phyloP scores from a whole-genome alignment of 2,888 invertebrate species.

The Phragmatobia fuliginosa region DNA sequence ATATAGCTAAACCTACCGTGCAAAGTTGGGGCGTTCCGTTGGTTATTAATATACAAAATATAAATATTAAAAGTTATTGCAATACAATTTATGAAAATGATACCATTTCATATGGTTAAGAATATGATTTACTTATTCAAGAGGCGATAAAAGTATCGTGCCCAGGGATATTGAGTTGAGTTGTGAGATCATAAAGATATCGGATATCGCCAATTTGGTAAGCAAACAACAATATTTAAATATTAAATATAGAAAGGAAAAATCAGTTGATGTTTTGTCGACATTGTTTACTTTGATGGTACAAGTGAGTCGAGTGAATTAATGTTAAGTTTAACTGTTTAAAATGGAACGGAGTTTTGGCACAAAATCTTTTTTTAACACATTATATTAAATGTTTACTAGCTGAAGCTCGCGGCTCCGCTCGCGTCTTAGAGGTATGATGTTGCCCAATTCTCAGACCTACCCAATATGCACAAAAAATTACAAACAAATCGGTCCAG shows the following conservation, averaged over 20 bases:
- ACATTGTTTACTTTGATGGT: background rate
- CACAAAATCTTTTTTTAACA: background rate
- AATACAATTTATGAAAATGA: background rate
- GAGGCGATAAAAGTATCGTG: constrained; percentile 36
- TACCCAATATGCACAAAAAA: too few species aligned
- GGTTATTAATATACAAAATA: background rate
- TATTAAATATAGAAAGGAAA: background rate
- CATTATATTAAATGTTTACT: too few species aligned
- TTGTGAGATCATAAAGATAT: constrained; percentile 15
- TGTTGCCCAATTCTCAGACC: too few species aligned
- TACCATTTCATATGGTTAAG: constrained; percentile 17
- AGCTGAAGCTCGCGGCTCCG: too few species aligned
- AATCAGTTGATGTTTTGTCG: background rate
- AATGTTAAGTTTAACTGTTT: background rate
- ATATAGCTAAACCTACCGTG: too few species aligned
- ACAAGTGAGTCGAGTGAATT: background rate
- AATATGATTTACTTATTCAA: constrained; percentile 48
- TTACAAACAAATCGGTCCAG: too few species aligned
- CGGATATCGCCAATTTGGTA: constrained; percentile 5
- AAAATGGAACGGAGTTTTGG: background rate
- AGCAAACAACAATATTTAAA: constrained; percentile 10
- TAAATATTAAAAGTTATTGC: background rate
- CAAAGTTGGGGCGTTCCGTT: too few species aligned
- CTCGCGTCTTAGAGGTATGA: too few species aligned
- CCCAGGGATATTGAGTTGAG: constrained; percentile 17